These are phyloP conservation scores for Lagocephalus sceleratus DNA, from an alignment of 2,797 vertebrate species.

Conservation along the genomic window DNA sequence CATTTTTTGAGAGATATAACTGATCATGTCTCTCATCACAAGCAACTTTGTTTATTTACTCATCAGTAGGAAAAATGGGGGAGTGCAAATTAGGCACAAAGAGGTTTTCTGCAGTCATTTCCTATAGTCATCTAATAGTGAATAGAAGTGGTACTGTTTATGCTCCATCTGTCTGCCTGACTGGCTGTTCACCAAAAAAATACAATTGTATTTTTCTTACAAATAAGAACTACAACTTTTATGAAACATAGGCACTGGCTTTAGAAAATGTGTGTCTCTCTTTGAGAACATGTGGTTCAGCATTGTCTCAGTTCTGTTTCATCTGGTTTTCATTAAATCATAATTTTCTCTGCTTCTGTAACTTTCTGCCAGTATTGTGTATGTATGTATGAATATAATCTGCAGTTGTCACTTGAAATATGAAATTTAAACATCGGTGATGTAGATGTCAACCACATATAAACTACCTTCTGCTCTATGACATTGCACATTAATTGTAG, in stretches of 20 bases:
- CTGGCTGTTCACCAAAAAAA: slow-evolving; percentile 13
- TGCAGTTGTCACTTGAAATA: neutral
- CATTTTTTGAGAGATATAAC: slow-evolving; percentile 16
- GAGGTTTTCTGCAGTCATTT: slow-evolving; percentile 43
- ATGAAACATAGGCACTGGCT: slow-evolving; percentile 18
- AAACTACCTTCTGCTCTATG: no score
- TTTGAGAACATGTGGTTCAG: slow-evolving; percentile 57
- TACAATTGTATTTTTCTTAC: neutral
- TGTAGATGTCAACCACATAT: no score
- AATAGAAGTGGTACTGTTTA: slow-evolving; percentile 48
- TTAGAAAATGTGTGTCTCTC: slow-evolving; percentile 17
- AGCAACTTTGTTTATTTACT: slow-evolving; percentile 49
- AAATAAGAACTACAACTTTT: slow-evolving; percentile 13
- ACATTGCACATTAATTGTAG: no score
- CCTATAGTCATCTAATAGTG: slow-evolving; percentile 50
- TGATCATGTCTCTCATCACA: slow-evolving; percentile 39
- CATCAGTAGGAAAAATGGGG: slow-evolving; percentile 27
- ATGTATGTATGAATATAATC: slow-evolving; percentile 1
- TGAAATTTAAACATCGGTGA: no score
- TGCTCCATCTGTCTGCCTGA: slow-evolving; percentile 34
- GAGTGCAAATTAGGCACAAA: slow-evolving; percentile 28
- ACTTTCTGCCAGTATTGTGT: slow-evolving; percentile 25
- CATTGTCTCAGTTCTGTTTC: slow-evolving; percentile 56
- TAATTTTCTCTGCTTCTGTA: slow-evolving; percentile 67
- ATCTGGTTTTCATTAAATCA: slow-evolving; percentile 71